Conservation (phyloP, 2,113 vertebrate species). For the Elgaria multicarinata region DNA sequence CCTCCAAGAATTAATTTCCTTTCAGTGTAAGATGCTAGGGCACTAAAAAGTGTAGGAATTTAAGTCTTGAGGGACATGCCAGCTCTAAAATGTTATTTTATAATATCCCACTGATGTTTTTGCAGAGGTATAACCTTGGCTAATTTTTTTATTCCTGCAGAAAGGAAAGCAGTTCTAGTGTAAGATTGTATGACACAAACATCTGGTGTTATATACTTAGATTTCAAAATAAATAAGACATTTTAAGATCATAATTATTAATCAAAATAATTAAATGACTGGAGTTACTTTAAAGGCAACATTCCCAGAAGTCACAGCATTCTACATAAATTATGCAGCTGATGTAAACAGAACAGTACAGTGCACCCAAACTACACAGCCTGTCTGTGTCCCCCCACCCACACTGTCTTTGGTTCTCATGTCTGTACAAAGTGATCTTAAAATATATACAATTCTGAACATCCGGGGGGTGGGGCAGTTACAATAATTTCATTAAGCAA, state of each 20-base stretch:
- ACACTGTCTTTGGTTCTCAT: not conserved
- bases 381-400: not conserved
- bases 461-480: not conserved
- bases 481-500: not conserved
- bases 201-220: not conserved
- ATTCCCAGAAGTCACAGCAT: not conserved
- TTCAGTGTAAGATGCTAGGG: slow-evolving; percentile 64
- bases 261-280: not conserved
- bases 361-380: not conserved
- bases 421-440: not conserved
- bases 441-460: not conserved
- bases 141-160: slow-evolving; percentile 34
- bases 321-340: not conserved
- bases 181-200: not conserved
- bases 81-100: slow-evolving; percentile 58
- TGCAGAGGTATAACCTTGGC: slow-evolving; percentile 25
- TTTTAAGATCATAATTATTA: not conserved
- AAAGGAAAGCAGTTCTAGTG: slow-evolving; percentile 3
- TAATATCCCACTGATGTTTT: slow-evolving; percentile 45
- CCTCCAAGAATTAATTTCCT: slow-evolving; percentile 71
- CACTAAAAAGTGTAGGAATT: slow-evolving; percentile 27
- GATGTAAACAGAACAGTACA: not conserved
- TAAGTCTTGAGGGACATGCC: slow-evolving; percentile 48
- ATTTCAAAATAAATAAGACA: not conserved
- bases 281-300: not conserved